Evolutionary conservation across 2,797 vertebrate species (phyloP).

Genomic region (Sylvia borin): DNA sequence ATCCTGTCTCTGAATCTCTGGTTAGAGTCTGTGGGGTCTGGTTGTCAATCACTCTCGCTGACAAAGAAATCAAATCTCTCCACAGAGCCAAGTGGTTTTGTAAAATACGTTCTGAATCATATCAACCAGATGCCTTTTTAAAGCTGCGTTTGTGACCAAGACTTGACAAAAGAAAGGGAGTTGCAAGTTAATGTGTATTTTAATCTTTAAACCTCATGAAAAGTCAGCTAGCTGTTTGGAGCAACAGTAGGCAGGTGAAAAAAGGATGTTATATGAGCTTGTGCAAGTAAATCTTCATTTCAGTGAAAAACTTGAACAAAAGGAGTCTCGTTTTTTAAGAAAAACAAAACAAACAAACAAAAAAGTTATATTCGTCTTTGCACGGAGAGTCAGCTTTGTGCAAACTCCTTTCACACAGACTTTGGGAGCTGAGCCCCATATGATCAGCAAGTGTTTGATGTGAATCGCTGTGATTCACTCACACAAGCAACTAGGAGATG

Average conservation of each 20-base stretch:
- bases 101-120: conserved; percentile 29
- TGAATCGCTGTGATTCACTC: background rate
- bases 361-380: background rate
- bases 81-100: conserved; percentile 12
- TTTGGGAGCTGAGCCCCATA: background rate
- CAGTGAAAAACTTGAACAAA: background rate
- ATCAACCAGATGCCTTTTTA: conserved; percentile 18
- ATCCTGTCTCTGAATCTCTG: background rate
- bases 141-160: background rate
- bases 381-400: background rate
- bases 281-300: background rate
- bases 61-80: conserved; percentile 37
- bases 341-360: background rate
- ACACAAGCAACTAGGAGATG: background rate
- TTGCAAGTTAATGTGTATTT: background rate
- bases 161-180: background rate
- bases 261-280: background rate
- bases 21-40: background rate
- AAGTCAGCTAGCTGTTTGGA: background rate
- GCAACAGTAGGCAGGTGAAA: background rate
- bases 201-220: background rate
- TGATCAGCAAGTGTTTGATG: background rate
- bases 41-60: background rate
- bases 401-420: background rate
- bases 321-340: background rate